Evolutionary conservation across 2,888 invertebrate genomes (phyloP), one percentile per base, ranked within the genome.

Genomic region (Drepana falcataria): DNA sequence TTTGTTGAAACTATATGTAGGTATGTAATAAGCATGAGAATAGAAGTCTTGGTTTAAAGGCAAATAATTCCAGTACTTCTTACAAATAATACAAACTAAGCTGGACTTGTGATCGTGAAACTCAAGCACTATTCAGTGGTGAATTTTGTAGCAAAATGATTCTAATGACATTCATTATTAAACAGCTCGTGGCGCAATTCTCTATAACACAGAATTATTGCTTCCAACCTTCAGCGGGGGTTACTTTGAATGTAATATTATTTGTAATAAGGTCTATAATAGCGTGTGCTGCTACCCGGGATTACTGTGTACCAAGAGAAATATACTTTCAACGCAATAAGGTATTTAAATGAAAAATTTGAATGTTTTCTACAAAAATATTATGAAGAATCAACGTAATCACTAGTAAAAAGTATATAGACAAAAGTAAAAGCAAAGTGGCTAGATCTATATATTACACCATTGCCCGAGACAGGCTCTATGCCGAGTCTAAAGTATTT

Each of bases 131-230:
- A 54, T 49, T 49, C 33, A 56, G 52, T 41, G 61, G 64, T 61
- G 56, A 61, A 62, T 60, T 47, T 49, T 35, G 35, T 49, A 35
- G 35, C 40, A 54, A 48, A 53, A 53, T 35, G 60, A 59, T 62
- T 54, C 59, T 57, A 54, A 51, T 58, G 56, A 63, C 65, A 67
- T 63, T 63, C 59, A 59, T 65, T 65, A 66, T 67, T 70, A 70
- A 67, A 67, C 59, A 56, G 59, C 65, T 65, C 55, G 56, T 57
- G 52, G 52, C 63, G 69, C 72, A 68, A 72, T 70, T 65, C 68
- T 66, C 68, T 68, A 72, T 75, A 71, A 72, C 72, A 68, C 68
- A 65, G 66, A 73, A 73, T 76, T 70, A 77, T 77, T 68, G 70
- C 64, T 66, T 68, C 66, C 62, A 37, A 37, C 37, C 3, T 44